Evolutionary conservation across 2,113 vertebrate genomes (phyloP), one percentile per base, ranked within the genome.

Genomic region (Ageneiosus marmoratus): DNA sequence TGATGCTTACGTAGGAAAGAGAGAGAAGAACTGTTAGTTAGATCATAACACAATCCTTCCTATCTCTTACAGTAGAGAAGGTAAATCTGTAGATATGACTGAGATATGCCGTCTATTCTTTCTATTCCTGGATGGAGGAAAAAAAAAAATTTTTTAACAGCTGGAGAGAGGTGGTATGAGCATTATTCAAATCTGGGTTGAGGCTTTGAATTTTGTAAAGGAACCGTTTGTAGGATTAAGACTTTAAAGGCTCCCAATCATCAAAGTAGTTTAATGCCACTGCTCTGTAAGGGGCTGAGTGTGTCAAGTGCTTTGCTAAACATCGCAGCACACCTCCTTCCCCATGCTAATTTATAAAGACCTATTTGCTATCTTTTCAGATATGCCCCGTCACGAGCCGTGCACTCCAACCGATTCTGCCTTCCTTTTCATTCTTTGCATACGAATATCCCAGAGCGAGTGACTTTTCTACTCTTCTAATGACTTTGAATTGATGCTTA

Each of bases 191-290:
- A 89, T 89, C 85, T 79, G 78, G 82, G 87, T 88, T 82, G 83
- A 79, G 89, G 86, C 89, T 92, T 84, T 89, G 88, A 88, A 87
- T 82, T 90, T 88, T 85, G 83, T 63, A 69, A 83, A 88, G 85
- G 70, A 82, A 74, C 81, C 84, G 80, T 84, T 81, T 88, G 84
- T 85, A 83, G 91, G 92, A 94, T 94, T 94, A 94, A 90, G 89
- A 88, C 85, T 89, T 92, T 91, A 89, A 90, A 90, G 88, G 86
- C 88, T 91, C 73, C 20, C 72, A 81, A 90, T 91, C 91, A 91
- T 93, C 92, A 94, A 92, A 93, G 91, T 86, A 87, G 88, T 90
- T 90, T 62, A 72, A 88, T 87, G 88, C 90, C 83, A 86, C 86
- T 86, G 62, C 56, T 81, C 86, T 78, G 77, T 83, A 80, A 85